Evolutionary conservation across 2,888 invertebrate species (phyloP).

Genomic region (Auanema freiburgensis): DNA sequence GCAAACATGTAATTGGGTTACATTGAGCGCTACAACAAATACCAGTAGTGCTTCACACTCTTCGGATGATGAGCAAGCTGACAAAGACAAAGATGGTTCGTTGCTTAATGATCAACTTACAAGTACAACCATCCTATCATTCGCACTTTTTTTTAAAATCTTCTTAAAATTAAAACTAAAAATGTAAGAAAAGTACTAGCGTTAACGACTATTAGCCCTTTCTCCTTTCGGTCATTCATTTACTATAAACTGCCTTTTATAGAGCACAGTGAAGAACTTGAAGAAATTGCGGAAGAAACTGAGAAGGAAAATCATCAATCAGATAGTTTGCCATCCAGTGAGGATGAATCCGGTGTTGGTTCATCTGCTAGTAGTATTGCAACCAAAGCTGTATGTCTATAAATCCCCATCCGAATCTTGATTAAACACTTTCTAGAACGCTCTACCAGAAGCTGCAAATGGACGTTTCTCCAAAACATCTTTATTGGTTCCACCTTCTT

Average conservation of each 20-base stretch:
- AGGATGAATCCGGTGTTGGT: slow-evolving; percentile 35
- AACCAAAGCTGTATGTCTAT: slow-evolving; percentile 13
- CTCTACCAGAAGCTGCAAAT: slow-evolving; percentile 1
- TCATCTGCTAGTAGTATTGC: slow-evolving; percentile 26
- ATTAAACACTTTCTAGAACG: slow-evolving; percentile 14
- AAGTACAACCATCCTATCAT: neutral
- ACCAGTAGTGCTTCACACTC: slow-evolving; percentile 1
- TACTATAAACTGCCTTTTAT: slow-evolving; percentile 2
- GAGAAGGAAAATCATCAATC: slow-evolving; percentile 2
- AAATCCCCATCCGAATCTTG: no score
- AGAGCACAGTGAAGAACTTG: slow-evolving; percentile 31
- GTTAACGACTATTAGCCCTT: neutral
- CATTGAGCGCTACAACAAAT: slow-evolving; percentile 21
- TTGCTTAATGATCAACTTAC: neutral
- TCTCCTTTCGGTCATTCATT: neutral
- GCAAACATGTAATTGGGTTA: slow-evolving; percentile 35
- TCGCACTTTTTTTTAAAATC: slow-evolving; percentile 4
- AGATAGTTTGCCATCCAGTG: slow-evolving; percentile 2
- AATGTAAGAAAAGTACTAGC: slow-evolving; percentile 9
- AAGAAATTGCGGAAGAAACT: slow-evolving; percentile 26
- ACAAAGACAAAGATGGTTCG: slow-evolving; percentile 22
- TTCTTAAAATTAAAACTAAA: neutral
- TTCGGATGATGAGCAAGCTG: slow-evolving; percentile 15
- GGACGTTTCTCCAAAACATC: slow-evolving; percentile 43
- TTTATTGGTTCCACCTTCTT: slow-evolving; percentile 44